Evolutionary conservation across 2,797 vertebrate genomes (phyloP), one percentile per base, ranked within the genome.

Genomic region (Cynopterus sphinx): DNA sequence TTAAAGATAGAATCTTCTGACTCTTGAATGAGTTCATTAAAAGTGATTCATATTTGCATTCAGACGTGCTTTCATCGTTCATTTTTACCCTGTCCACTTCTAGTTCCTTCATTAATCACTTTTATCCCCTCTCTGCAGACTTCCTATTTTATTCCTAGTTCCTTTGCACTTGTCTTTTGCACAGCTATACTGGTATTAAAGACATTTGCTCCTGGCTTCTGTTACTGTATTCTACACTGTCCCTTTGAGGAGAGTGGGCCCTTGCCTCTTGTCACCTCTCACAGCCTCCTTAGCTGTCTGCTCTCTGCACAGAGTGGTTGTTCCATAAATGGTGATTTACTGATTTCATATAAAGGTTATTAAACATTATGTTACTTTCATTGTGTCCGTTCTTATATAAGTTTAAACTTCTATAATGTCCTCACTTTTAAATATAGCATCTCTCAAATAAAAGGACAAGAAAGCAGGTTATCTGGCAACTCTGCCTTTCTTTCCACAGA

Each of bases 11-110:
- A 96, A 73, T 65, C 71, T 95, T 90, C n/a, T 88, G 92, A 63
- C 61, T 95, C 86, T 83, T 78, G 85, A 96, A 59, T 88, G 70
- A 89, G n/a, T 96, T 91, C 46, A 46, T 94, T 90, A 86, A 86
- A 86, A 90, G 83, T 82, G 65, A 78, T 83, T 86, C 57, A 86
- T 68, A 61, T 88, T 97, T 88, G 77, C 90, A 65, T 94, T 73
- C 71, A 82, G 78, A 90, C 15, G 36, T 87, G 78, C 33, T 92
- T 86, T 91, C 79, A 70, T 89, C 68, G 74, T 78, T 88, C 51
- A 39, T 36, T 51, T 43, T 85, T 8, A 57, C 71, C 31, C 63
- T 39, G 3, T 91, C 9, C 16, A 41, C 46, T 90, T 92, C 43
- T 89, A 83, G 59, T 70, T 83, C 59, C 94, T 71, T 83, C 49